Evolutionary conservation across 2,888 invertebrate species (phyloP), one percentile per base, ranked within the genome.

Genomic region (Andrena trimmerana): DNA sequence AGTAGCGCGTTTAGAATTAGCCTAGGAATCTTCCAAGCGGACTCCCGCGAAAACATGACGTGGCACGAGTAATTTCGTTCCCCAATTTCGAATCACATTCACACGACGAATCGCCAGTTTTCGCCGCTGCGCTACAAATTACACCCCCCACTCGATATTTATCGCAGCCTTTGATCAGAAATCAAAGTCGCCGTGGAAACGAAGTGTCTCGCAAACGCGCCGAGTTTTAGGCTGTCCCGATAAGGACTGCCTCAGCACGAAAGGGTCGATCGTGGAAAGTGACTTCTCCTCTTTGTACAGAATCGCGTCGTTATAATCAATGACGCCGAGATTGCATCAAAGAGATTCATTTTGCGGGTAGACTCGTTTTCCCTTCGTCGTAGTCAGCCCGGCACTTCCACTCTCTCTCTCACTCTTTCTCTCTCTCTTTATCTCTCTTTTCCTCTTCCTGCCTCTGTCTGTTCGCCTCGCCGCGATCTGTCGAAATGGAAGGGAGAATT

Each of bases 301-400:
- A 67, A 84, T 85, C 78, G 75, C 86, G 83, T 87, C 86, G 85
- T 89, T 89, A 88, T 89, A 90, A 91, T 91, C 90, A 90, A 91
- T 87, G 86, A 82, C 82, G 85, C 84, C 83, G 85, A 89, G 88
- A 90, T 91, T 89, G 88, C 87, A 88, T 88, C 86, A 86, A 85
- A 86, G 81, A 81, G 71, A 81, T 85, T 81, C 83, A 85, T 77
- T 78, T 81, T 60, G 65, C 71, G 73, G 76, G 29, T 59, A 42
- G 81, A 74, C 57, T 82, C 76, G 78, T 82, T 85, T 78, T 69
- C 75, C 63, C 79, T 48, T 57, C 74, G 74, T 52, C 63, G 50
- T 31, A 42, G 42, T 42, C 48, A 13, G 24, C 63, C 69, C 75
- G n/a, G 68, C 76, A 0, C 5, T 65, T 68, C 71, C 75, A 50